Percentiles rank a stretch among this genome's conserved stretches.
Conservation (phyloP, 2,888 invertebrate species). For the Stenotaenia linearis region DNA sequence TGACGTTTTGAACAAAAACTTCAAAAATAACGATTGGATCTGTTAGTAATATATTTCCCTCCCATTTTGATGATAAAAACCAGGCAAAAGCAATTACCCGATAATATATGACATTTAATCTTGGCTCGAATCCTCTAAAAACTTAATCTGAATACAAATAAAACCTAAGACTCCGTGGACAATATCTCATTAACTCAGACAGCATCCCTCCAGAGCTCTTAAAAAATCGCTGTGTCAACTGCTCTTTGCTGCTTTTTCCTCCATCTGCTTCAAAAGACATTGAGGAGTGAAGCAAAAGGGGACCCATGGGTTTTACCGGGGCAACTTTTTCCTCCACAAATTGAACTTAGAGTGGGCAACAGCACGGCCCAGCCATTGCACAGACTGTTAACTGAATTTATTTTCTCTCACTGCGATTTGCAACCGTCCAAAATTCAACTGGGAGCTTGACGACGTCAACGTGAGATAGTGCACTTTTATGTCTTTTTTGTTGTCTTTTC, state of each 20-base stretch:
- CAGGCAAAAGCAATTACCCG: background rate
- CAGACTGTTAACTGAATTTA: constrained; percentile 26
- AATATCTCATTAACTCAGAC: constrained; percentile 10
- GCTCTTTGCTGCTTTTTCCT: background rate
- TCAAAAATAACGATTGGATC: too few relatives aligned
- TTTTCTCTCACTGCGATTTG: constrained; percentile 8
- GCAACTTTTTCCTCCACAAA: constrained; percentile 17
- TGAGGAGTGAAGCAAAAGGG: constrained; percentile 11
- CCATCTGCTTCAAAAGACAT: constrained; percentile 23
- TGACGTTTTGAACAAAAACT: too few relatives aligned
- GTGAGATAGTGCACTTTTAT: background rate
- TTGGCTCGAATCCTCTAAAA: background rate
- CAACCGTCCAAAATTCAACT: constrained; percentile 18
- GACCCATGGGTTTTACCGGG: constrained; percentile 11
- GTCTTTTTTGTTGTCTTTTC: background rate
- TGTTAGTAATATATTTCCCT: too few relatives aligned
- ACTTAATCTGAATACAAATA: constrained; percentile 26
- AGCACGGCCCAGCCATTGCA: background rate
- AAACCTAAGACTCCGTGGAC: background rate
- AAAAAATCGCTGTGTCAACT: constrained; percentile 26
- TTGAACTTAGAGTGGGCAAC: constrained; percentile 12
- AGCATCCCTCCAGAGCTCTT: constrained; percentile 2
- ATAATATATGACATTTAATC: constrained; percentile 12
- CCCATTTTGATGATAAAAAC: background rate
- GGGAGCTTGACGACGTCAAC: background rate